A percentile compares a stretch with the other conserved stretches of the same genome.
Conservation (phyloP, 1,140 invertebrate genomes). For the Pseudomyrmex concolor region DNA sequence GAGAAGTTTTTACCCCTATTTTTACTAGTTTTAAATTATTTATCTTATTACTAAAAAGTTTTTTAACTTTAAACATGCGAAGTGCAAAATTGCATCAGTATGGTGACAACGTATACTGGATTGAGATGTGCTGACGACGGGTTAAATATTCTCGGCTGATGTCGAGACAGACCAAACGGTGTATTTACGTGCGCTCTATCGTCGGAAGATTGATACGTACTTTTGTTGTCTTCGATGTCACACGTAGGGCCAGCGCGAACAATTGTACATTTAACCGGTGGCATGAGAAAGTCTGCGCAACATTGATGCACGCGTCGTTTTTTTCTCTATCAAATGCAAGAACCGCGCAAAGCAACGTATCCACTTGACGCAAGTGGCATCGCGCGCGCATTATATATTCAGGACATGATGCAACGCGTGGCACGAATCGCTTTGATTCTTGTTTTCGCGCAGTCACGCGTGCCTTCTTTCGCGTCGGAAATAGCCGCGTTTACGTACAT, state of each 20-base stretch:
- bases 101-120: too few species aligned
- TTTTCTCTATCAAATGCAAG: conserved; percentile 25
- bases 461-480: conserved; percentile 14
- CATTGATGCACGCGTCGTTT: conserved; percentile 28
- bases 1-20: too few species aligned
- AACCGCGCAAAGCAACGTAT: neutral
- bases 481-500: conserved; percentile 10
- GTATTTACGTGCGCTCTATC: neutral
- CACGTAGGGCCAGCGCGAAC: neutral
- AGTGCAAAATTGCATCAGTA: too few species aligned
- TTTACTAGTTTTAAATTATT: too few species aligned
- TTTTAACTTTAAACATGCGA: too few species aligned
- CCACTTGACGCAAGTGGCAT: conserved; percentile 43
- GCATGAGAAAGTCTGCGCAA: conserved; percentile 15
- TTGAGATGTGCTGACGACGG: too few species aligned
- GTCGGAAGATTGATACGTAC: conserved; percentile 23
- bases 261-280: conserved; percentile 15
- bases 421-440: conserved; percentile 47
- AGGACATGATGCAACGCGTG: conserved; percentile 14
- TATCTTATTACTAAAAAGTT: too few species aligned
- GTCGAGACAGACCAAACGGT: neutral
- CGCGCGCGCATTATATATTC: conserved; percentile 42
- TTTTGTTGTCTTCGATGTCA: neutral
- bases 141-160: neutral
- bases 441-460: conserved; percentile 42